A percentile compares a stretch with the other conserved stretches of the same genome.
phyloP scores from a whole-genome alignment of 2,113 vertebrate genomes.

The Galeopterus variegatus region DNA sequence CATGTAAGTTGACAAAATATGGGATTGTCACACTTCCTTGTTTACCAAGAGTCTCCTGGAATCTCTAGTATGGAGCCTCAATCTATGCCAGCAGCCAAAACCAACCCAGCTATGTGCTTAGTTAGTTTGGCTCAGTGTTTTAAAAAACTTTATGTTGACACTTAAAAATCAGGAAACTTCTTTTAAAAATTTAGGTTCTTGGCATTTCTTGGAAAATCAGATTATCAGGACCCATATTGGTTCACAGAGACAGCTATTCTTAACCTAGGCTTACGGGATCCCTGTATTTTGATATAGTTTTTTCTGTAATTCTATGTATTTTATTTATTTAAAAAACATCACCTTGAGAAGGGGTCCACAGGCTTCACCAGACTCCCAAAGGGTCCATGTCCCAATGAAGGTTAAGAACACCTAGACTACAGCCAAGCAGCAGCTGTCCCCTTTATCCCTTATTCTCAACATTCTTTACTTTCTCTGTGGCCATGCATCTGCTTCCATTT shows the following conservation, averaged over 20 bases:
- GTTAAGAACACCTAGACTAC: neutral
- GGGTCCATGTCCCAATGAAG: too few relatives aligned
- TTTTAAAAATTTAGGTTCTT: neutral
- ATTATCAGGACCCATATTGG: neutral
- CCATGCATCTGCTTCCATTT: neutral
- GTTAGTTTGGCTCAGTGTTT: neutral
- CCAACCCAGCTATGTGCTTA: neutral
- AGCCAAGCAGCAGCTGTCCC: neutral
- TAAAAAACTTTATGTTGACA: neutral
- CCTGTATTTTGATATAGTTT: neutral
- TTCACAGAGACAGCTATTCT: neutral
- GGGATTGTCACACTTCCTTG: neutral
- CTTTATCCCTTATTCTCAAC: neutral
- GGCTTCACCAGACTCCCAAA: neutral
- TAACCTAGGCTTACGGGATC: neutral
- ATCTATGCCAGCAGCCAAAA: neutral
- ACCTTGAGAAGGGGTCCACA: neutral
- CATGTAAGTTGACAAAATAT: neutral
- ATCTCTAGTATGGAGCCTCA: neutral
- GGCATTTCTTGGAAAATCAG: constrained; percentile 42
- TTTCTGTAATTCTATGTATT: neutral
- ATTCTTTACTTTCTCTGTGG: neutral
- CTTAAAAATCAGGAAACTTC: constrained; percentile 25
- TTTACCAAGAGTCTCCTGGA: neutral
- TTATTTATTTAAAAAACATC: neutral